These are phyloP conservation scores for Phalacrocorax carbo DNA, from an alignment of 2,113 vertebrate species.

Conservation along the genomic window DNA sequence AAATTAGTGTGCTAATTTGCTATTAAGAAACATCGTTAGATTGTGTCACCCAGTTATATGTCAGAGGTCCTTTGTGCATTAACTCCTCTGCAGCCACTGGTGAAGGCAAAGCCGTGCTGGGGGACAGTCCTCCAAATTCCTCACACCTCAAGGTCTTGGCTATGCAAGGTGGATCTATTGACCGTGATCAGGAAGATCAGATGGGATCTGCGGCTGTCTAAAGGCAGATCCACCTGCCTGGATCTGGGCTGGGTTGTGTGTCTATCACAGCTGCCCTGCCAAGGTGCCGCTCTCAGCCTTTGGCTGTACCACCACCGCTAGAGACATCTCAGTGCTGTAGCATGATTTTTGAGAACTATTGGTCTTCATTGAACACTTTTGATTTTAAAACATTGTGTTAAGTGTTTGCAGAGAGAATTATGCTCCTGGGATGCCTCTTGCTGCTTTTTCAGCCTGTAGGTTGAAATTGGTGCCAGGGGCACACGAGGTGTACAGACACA, in stretches of 20 bases:
- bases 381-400: not conserved
- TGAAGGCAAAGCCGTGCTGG: not conserved
- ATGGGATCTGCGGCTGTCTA: not conserved
- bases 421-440: not conserved
- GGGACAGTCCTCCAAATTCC: not conserved
- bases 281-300: not conserved
- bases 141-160: not conserved
- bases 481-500: accelerated
- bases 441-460: not conserved
- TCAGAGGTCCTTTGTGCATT: not conserved
- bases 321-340: not conserved
- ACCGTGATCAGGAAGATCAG: not conserved
- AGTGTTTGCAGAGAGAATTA: not conserved
- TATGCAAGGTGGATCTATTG: not conserved
- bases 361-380: not conserved
- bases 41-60: not conserved
- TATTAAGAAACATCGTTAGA: not conserved
- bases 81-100: not conserved
- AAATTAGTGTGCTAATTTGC: not conserved
- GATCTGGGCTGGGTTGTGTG: not conserved
- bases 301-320: not conserved
- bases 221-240: not conserved
- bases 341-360: not conserved
- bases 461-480: not conserved
- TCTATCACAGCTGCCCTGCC: no score